Percentiles rank a stretch among this genome's conserved stretches.
Evolutionary conservation across 2,113 vertebrate species (phyloP).

Genomic region (Mobula hypostoma): DNA sequence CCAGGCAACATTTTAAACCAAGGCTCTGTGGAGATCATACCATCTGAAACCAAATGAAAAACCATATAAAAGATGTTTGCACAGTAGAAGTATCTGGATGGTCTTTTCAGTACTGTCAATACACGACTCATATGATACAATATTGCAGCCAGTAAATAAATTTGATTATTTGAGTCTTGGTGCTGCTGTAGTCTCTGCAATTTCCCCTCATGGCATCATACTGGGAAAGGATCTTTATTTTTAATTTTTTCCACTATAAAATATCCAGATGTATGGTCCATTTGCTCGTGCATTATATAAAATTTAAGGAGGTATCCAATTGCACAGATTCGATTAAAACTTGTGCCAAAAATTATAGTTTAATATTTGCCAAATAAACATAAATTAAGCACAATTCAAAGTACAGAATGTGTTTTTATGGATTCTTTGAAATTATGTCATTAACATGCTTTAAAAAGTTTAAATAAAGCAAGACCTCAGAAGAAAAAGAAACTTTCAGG

Average conservation of each 20-base stretch:
- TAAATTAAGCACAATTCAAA: not conserved
- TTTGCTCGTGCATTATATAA: not conserved
- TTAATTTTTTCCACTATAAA: not conserved
- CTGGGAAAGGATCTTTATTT: not conserved
- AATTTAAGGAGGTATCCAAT: not conserved
- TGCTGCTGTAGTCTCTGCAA: not conserved
- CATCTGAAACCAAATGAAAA: no score
- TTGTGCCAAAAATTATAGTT: not conserved
- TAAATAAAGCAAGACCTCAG: not conserved
- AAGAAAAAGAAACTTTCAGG: not conserved
- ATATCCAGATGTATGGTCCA: not conserved
- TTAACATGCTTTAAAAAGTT: not conserved
- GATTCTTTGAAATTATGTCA: not conserved
- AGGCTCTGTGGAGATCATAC: no score
- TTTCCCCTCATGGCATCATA: not conserved
- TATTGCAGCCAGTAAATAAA: not conserved
- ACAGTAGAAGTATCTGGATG: no score
- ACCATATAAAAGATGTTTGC: no score
- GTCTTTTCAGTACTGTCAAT: not conserved
- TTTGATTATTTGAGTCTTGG: not conserved
- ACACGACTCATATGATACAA: not conserved
- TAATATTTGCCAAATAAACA: not conserved
- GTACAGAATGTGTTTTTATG: not conserved
- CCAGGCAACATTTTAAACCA: no score
- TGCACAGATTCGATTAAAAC: not conserved